phyloP scores from a whole-genome alignment of 2,888 invertebrate genomes.

The Agrochola lychnidis region DNA sequence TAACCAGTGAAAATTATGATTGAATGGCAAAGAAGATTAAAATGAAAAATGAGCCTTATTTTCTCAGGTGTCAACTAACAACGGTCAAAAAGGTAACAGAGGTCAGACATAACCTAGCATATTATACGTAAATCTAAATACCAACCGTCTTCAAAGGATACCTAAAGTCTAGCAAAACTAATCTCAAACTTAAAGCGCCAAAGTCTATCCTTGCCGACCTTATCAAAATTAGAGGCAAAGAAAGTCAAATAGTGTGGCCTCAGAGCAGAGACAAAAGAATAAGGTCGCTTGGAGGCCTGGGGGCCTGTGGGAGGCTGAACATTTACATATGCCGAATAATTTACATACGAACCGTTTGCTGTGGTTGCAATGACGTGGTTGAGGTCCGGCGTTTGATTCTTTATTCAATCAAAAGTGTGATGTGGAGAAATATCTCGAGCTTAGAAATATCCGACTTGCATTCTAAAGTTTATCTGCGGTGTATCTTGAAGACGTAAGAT shows the following conservation, averaged over 20 bases:
- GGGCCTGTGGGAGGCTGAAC: constrained; percentile 52
- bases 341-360: constrained; percentile 45
- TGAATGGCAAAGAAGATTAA: background rate
- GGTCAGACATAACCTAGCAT: constrained; percentile 27
- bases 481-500: background rate
- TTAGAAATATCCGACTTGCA: background rate
- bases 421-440: background rate
- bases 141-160: constrained; percentile 34
- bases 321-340: constrained; percentile 58
- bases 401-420: constrained; percentile 22
- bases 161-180: constrained; percentile 29
- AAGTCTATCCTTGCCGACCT: constrained; percentile 45
- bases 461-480: background rate
- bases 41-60: background rate
- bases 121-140: constrained; percentile 42
- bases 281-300: constrained; percentile 55
- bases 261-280: constrained; percentile 56
- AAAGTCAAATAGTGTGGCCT: constrained; percentile 58
- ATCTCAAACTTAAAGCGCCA: constrained; percentile 35
- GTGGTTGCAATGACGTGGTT: constrained; percentile 29
- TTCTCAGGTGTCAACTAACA: constrained; percentile 11
- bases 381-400: constrained; percentile 26
- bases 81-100: constrained; percentile 27
- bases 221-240: constrained; percentile 48
- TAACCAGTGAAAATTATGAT: background rate